Conservation (phyloP, 2,113 vertebrate species). For the Bos javanicus region DNA sequence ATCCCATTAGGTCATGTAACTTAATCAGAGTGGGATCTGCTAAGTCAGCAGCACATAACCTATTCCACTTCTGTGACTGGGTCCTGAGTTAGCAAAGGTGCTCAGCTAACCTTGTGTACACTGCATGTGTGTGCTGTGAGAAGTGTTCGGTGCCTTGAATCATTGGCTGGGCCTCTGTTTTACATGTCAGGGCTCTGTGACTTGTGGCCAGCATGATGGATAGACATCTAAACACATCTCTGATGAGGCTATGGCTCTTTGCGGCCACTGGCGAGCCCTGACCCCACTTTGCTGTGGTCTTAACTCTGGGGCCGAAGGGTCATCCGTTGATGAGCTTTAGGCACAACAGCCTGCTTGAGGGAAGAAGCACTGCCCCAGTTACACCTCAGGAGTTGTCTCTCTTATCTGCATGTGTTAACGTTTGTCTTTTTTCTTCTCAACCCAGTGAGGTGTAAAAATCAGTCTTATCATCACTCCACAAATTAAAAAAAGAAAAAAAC, state of each 20-base stretch:
- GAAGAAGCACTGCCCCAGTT: neutral
- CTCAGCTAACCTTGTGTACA: neutral
- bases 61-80: neutral
- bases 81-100: neutral
- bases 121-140: neutral
- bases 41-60: neutral
- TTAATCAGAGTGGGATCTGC: neutral
- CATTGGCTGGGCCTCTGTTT: neutral
- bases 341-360: too few relatives aligned
- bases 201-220: neutral
- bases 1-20: too few relatives aligned
- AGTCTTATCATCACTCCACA: neutral
- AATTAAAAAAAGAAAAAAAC: neutral
- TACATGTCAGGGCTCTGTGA: neutral
- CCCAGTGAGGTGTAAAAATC: neutral
- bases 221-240: neutral
- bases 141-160: neutral
- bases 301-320: neutral
- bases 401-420: neutral
- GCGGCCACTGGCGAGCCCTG: neutral
- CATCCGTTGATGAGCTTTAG: accelerated
- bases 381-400: neutral
- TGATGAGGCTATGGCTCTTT: neutral
- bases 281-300: neutral
- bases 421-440: neutral